These are phyloP conservation scores for Eira barbara DNA, from an alignment of 2,113 vertebrate species.

Conservation along the genomic window DNA sequence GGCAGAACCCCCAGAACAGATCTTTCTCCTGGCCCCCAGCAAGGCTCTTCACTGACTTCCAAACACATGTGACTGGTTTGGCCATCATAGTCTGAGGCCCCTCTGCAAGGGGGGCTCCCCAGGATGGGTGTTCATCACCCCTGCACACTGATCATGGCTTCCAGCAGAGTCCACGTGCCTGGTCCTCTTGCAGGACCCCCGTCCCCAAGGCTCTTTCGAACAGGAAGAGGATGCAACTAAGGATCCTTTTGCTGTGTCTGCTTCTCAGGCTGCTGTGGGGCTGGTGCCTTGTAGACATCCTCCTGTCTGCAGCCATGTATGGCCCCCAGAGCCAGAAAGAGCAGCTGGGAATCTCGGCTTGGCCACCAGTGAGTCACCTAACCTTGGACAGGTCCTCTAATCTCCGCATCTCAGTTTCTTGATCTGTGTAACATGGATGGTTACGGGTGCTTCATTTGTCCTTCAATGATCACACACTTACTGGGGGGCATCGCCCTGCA, in stretches of 20 bases:
- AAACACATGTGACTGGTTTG: conserved; percentile 65
- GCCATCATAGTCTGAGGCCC: conserved; percentile 10
- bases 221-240: not conserved
- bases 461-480: not conserved
- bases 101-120: not conserved
- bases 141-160: not conserved
- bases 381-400: not conserved
- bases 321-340: not conserved
- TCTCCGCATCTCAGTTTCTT: not conserved
- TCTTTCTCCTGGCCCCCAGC: conserved; percentile 66
- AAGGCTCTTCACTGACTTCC: conserved; percentile 50
- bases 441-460: not conserved
- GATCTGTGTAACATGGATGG: not conserved
- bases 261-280: not conserved
- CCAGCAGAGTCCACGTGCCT: not conserved
- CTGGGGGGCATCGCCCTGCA: not conserved
- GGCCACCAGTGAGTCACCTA: not conserved
- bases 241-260: not conserved
- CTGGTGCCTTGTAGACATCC: not conserved
- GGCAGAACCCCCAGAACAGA: conserved; percentile 69
- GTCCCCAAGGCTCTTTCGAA: not conserved
- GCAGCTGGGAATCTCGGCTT: not conserved
- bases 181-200: not conserved
- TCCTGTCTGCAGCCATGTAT: not conserved
- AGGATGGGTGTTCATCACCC: not conserved